phyloP scores from a whole-genome alignment of 53 echinoderm and acorn worm genomes.

The Antedon mediterranea region DNA sequence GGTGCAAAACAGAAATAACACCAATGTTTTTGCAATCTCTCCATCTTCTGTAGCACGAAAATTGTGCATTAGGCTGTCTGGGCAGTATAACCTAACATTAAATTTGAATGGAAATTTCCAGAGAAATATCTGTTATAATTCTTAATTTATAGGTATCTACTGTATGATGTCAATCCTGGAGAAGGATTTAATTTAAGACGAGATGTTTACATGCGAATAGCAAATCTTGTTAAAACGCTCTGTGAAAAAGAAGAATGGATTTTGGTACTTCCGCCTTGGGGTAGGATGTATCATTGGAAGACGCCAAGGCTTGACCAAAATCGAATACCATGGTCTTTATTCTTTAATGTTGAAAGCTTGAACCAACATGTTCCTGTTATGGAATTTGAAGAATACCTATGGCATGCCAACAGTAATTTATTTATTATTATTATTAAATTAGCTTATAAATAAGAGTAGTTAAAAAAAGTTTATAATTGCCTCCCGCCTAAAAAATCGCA shows the following conservation, averaged over 20 bases:
- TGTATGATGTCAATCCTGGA: conserved; percentile 87
- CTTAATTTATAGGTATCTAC: conserved; percentile 36
- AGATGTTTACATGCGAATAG: conserved; percentile 97
- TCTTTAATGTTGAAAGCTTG: conserved; percentile 74
- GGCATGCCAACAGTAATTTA: conserved; percentile 34
- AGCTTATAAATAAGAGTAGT: too few relatives aligned
- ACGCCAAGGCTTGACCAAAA: conserved; percentile 65
- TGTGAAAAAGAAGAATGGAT: conserved; percentile 56
- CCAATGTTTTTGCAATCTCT: too few relatives aligned
- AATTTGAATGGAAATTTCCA: too few relatives aligned
- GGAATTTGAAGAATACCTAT: conserved; percentile 76
- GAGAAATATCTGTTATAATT: too few relatives aligned
- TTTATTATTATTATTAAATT: too few relatives aligned
- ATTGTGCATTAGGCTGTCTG: too few relatives aligned
- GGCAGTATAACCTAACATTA: too few relatives aligned
- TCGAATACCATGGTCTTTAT: conserved; percentile 77
- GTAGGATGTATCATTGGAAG: conserved; percentile 90
- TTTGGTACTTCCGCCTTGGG: conserved; percentile 91
- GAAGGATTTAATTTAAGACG: conserved; percentile 91
- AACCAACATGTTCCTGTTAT: conserved; percentile 73
- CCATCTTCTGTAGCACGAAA: too few relatives aligned
- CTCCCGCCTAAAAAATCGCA: too few relatives aligned
- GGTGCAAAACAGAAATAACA: too few relatives aligned
- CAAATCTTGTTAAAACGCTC: conserved; percentile 61
- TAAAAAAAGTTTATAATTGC: too few relatives aligned